These are phyloP conservation scores for Theristus sp. DNA, from an alignment of 2,888 invertebrate species.

Conservation along the genomic window DNA sequence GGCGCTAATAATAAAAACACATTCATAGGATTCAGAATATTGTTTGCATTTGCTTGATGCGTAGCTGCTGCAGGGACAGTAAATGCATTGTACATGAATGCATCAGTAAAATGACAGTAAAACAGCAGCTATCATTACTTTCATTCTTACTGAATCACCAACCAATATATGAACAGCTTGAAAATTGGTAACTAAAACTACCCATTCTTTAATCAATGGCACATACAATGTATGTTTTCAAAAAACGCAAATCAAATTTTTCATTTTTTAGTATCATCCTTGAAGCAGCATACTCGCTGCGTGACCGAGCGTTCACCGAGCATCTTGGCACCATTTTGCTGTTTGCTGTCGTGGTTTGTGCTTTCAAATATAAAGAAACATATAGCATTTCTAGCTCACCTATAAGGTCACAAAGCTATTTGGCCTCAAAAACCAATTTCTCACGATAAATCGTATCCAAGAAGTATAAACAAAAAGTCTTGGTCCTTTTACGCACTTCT, in stretches of 20 bases:
- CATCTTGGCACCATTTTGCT: constrained; percentile 39
- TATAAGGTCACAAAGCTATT: neutral
- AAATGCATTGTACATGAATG: neutral
- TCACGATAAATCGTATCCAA: too few relatives aligned
- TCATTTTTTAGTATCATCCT: constrained; percentile 29
- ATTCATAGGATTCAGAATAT: neutral
- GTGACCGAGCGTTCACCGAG: constrained; percentile 39
- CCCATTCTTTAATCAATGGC: neutral
- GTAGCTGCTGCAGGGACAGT: neutral
- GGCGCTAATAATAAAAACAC: neutral
- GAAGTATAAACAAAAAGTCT: too few relatives aligned
- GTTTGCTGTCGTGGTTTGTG: constrained; percentile 39
- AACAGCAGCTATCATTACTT: neutral
- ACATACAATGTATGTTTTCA: too few relatives aligned
- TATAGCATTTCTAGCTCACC: neutral
- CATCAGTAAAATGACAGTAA: neutral
- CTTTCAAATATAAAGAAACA: neutral
- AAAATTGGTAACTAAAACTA: neutral
- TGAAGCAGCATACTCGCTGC: constrained; percentile 40
- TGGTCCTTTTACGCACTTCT: neutral
- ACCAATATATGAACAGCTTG: too few relatives aligned
- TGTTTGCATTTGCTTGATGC: neutral
- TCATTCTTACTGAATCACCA: too few relatives aligned
- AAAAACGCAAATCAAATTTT: neutral
- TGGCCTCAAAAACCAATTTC: neutral